phyloP scores from a whole-genome alignment of 2,888 invertebrate species.

The Cerceris ruficornis region DNA sequence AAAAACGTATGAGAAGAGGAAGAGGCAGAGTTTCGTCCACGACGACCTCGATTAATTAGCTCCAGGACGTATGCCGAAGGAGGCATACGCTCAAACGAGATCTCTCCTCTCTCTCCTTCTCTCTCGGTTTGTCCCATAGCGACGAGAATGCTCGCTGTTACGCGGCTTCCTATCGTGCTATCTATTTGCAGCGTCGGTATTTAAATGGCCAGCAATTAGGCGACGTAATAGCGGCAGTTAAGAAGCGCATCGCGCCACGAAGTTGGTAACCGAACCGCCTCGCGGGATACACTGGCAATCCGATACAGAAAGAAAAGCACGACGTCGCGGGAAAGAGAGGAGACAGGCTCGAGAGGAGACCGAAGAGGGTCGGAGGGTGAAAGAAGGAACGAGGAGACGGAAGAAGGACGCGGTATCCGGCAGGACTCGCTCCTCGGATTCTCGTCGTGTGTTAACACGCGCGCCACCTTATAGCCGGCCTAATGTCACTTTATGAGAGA shows the following conservation, averaged over 20 bases:
- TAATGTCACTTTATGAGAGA: constrained; percentile 66
- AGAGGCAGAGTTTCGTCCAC: too few relatives aligned
- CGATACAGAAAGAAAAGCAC: constrained; percentile 22
- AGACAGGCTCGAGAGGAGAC: not conserved
- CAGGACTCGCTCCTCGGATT: constrained; percentile 48
- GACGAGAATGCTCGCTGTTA: not conserved
- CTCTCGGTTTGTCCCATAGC: constrained; percentile 4
- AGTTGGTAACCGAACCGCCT: constrained; percentile 55
- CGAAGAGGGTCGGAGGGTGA: constrained; percentile 13
- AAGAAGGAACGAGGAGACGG: not conserved
- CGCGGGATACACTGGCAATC: constrained; percentile 7
- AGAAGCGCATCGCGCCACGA: constrained; percentile 56
- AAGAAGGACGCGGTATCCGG: constrained; percentile 22
- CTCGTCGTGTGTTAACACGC: constrained; percentile 69
- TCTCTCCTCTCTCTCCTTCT: not conserved
- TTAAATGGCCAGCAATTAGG: constrained; percentile 74
- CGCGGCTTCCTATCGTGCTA: constrained; percentile 52
- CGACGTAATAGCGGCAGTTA: constrained; percentile 71
- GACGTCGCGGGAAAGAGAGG: not conserved
- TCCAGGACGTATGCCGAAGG: constrained; percentile 26
- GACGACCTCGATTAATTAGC: constrained; percentile 6
- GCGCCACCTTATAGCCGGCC: constrained; percentile 60
- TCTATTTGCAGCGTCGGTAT: constrained; percentile 66
- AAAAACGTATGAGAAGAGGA: too few relatives aligned
- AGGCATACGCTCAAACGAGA: constrained; percentile 1